Base-by-base conservation (phyloP, 23 tunicate genomes). In the Halocynthia aurantium region DNA sequence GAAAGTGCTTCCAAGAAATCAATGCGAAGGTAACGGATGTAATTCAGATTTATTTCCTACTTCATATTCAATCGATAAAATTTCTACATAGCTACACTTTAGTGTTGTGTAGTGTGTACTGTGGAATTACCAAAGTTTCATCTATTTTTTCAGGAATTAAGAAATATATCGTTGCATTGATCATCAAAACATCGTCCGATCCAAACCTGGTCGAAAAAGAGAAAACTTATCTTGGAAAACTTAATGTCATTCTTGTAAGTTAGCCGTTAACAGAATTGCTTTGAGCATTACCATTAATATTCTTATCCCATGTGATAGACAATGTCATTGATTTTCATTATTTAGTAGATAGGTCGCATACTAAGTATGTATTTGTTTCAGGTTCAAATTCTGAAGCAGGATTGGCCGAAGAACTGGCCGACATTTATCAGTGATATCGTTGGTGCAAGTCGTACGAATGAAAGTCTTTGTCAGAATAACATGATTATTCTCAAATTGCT, bases 351-450 rank as follows among this genome's bases (percentile, higher is more conserved):
- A 31, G 63, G 63, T 13, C n/a, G 63, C n/a, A 58, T 58, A n/a
- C 63, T 5, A n/a, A n/a, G n/a, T n/a, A n/a, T n/a, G n/a, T 65
- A 10, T 65, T 44, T 11, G 21, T 10, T 15, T 5, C 67, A 74
- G 78, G 78, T 74, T 52, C 99, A 96, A 76, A 90, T 96, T 18
- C 77, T 96, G 72, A 96, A 96, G 68, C 99, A 96, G 80, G 99
- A 96, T 61, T 96, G 99, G 99, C 99, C 99, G 8, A 85, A 89
- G 58, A 96, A 96, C 80, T 96, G 99, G 99, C 99, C 99, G 10
- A 82, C 93, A 21, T 96, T 96, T 57, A 96, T 96, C 72, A 90
- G 86, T 70, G 99, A 96, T 70, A 96, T 96, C 53, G 96, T 93
- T 52, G 99, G 99, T 6, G 99, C 99, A 7, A 85, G 93, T 53